Percentiles rank a stretch among this genome's conserved stretches.
These are phyloP conservation scores for Hyppa rectilinea DNA, from an alignment of 2,888 invertebrate species.

Conservation along the genomic window DNA sequence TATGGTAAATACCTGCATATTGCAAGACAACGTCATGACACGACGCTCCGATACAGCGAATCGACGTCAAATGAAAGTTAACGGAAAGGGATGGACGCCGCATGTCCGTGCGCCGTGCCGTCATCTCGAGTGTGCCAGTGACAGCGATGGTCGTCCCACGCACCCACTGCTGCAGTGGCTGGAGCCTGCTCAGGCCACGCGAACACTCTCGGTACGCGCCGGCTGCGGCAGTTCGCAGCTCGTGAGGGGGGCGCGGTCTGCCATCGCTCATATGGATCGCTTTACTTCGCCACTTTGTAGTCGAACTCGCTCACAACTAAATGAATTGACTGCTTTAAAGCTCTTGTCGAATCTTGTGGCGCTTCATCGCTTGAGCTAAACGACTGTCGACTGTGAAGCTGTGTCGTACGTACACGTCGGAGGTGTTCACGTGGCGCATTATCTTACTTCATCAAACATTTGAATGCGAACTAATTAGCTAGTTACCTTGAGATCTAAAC, in stretches of 20 bases:
- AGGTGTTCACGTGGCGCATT: not conserved
- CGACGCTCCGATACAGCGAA: not conserved
- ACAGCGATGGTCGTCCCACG: not conserved
- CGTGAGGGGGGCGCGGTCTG: not conserved
- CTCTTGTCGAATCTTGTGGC: not conserved
- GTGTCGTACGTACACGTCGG: not conserved
- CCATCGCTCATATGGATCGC: conserved; percentile 1
- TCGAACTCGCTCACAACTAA: conserved; percentile 5
- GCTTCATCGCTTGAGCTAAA: not conserved
- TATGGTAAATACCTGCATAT: not conserved
- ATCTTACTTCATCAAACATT: not conserved
- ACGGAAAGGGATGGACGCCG: not conserved
- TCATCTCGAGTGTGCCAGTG: not conserved
- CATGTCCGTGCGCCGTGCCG: not conserved
- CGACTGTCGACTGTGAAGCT: not conserved
- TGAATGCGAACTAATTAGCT: not conserved
- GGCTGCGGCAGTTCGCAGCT: not conserved
- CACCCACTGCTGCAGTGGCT: not conserved
- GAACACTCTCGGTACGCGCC: not conserved
- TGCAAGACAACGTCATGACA: no score
- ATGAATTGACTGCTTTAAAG: conserved; percentile 1
- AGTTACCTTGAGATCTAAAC: not conserved
- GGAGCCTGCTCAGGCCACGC: not conserved
- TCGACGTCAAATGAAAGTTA: not conserved
- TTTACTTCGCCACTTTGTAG: not conserved